Conservation (phyloP, 2,797 vertebrate species). For the Heliangelus exortis region DNA sequence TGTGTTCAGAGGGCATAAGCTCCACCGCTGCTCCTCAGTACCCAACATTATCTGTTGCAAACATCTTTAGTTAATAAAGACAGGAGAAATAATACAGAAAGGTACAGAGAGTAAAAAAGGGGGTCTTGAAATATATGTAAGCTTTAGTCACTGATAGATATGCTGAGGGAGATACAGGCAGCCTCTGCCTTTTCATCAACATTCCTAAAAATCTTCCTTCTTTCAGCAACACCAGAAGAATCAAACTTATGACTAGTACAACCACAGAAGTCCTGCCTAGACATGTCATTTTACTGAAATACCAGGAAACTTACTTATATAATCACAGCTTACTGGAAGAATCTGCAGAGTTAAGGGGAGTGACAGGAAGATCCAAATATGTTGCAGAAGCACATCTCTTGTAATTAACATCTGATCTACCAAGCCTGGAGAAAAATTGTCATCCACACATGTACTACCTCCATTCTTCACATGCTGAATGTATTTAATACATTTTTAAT, state of each 20-base stretch:
- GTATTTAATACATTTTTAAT: neutral
- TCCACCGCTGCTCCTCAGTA: neutral
- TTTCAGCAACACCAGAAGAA: constrained; percentile 1
- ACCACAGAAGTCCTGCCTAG: neutral
- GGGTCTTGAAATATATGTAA: neutral
- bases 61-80: neutral
- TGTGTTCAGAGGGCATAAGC: neutral
- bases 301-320: neutral
- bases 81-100: neutral
- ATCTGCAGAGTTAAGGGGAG: neutral
- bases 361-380: neutral
- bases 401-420: neutral
- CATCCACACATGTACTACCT: neutral
- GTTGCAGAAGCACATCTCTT: neutral
- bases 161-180: neutral
- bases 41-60: neutral
- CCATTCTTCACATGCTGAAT: neutral
- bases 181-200: neutral
- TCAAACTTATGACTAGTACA: neutral
- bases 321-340: neutral
- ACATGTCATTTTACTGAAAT: neutral
- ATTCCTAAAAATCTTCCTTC: neutral
- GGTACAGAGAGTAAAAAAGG: neutral
- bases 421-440: neutral
- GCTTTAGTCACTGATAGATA: neutral